These are phyloP conservation scores for Dastarcus helophoroides DNA, from an alignment of 2,888 invertebrate species.

Conservation along the genomic window DNA sequence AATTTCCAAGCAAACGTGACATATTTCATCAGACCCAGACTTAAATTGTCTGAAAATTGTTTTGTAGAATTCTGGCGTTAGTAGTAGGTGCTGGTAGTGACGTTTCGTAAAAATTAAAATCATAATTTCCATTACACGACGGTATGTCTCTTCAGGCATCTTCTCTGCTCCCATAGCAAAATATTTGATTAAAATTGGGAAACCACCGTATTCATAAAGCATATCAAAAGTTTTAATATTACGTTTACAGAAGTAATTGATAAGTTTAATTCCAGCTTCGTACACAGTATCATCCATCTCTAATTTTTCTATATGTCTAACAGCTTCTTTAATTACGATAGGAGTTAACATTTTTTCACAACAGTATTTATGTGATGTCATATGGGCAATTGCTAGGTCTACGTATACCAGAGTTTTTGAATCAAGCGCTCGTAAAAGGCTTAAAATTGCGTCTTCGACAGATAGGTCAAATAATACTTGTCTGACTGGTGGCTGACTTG, in stretches of 20 bases:
- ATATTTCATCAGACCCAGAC: conserved; percentile 7
- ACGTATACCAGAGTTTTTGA: conserved; percentile 22
- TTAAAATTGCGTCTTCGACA: conserved; percentile 24
- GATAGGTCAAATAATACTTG: conserved; percentile 27
- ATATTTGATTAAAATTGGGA: conserved; percentile 19
- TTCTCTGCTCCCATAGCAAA: conserved; percentile 16
- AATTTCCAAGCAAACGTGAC: conserved; percentile 7
- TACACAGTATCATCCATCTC: conserved; percentile 20
- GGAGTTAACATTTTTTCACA: conserved; percentile 26
- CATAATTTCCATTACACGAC: conserved; percentile 13
- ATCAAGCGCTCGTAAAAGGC: conserved; percentile 20
- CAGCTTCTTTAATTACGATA: conserved; percentile 19
- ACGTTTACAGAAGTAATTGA: conserved; percentile 21
- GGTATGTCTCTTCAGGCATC: conserved; percentile 15
- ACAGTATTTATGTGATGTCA: conserved; percentile 26
- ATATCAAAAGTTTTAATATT: conserved; percentile 20
- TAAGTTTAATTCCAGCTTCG: conserved; percentile 22
- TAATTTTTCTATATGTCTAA: conserved; percentile 11
- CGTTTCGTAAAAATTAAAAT: conserved; percentile 6
- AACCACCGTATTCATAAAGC: conserved; percentile 16
- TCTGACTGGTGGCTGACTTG: conserved; percentile 20
- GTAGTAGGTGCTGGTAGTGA: conserved; percentile 1
- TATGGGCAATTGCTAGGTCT: conserved; percentile 24
- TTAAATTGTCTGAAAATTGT: conserved; percentile 7
- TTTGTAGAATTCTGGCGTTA: conserved; percentile 7